phyloP scores from a whole-genome alignment of 2,888 invertebrate genomes.

The Mesorhabditis sp. region DNA sequence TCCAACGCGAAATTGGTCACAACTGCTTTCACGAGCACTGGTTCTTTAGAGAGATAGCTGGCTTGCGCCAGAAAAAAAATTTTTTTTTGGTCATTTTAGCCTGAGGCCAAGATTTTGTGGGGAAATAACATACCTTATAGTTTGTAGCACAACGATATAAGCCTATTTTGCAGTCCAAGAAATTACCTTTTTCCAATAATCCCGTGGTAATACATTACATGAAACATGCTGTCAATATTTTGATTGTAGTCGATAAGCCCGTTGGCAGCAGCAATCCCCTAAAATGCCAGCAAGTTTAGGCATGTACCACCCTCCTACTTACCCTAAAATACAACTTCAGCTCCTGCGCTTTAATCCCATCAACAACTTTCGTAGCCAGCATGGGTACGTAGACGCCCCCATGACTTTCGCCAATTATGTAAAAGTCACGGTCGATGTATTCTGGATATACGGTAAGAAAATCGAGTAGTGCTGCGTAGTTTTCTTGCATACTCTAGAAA shows the following conservation, averaged over 20 bases:
- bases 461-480: slow-evolving; percentile 60
- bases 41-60: no score
- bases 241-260: slow-evolving; percentile 42
- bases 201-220: slow-evolving; percentile 41
- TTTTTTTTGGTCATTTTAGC: no score
- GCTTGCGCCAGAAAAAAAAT: no score
- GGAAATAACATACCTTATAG: no score
- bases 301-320: background rate
- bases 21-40: no score
- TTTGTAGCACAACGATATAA: no score
- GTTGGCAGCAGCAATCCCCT: slow-evolving; percentile 55
- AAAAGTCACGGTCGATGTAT: slow-evolving; percentile 24
- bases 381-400: slow-evolving; percentile 62
- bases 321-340: slow-evolving; percentile 29
- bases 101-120: no score
- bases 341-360: slow-evolving; percentile 25
- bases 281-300: slow-evolving; percentile 11
- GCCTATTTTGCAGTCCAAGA: background rate
- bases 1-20: no score
- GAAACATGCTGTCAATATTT: slow-evolving; percentile 40
- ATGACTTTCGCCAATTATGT: slow-evolving; percentile 61
- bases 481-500: slow-evolving; percentile 53
- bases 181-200: slow-evolving; percentile 37
- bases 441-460: slow-evolving; percentile 50
- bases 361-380: slow-evolving; percentile 25